Conservation (phyloP, 2,113 vertebrate genomes). For the Typhlomys cinereus region DNA sequence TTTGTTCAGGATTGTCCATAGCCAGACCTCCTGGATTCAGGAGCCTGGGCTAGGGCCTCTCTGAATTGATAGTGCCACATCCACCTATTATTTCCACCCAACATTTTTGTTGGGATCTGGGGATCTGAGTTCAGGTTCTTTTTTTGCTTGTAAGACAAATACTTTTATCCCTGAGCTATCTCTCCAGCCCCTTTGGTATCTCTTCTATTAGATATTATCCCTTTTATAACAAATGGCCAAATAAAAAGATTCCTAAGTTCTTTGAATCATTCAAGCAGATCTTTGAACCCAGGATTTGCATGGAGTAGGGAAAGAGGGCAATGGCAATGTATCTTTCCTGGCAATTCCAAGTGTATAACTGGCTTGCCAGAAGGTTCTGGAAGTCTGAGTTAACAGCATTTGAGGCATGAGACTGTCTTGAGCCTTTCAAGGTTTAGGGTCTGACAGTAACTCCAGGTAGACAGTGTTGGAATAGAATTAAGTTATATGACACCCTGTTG, state of each 20-base stretch:
- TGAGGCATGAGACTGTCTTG: not conserved
- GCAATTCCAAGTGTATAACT: not conserved
- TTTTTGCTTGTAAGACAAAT: too few species aligned
- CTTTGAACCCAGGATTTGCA: not conserved
- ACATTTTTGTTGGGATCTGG: too few species aligned
- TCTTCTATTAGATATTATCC: not conserved
- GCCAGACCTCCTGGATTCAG: too few species aligned
- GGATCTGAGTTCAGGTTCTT: too few species aligned
- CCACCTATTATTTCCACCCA: too few species aligned
- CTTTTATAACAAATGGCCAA: not conserved
- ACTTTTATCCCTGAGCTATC: too few species aligned
- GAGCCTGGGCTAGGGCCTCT: too few species aligned
- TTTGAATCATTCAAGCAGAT: not conserved
- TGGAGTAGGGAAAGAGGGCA: too few species aligned
- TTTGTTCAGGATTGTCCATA: too few species aligned
- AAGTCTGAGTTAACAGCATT: not conserved
- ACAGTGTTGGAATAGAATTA: not conserved
- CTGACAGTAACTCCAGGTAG: not conserved
- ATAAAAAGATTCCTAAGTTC: not conserved
- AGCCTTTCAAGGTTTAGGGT: not conserved
- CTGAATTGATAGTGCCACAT: too few species aligned
- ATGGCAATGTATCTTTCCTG: too few species aligned
- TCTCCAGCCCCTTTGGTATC: not conserved
- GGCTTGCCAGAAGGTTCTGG: not conserved
- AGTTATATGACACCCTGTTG: not conserved